Evolutionary conservation across 2,113 vertebrate genomes (phyloP).

Genomic region (Raja brachyura): DNA sequence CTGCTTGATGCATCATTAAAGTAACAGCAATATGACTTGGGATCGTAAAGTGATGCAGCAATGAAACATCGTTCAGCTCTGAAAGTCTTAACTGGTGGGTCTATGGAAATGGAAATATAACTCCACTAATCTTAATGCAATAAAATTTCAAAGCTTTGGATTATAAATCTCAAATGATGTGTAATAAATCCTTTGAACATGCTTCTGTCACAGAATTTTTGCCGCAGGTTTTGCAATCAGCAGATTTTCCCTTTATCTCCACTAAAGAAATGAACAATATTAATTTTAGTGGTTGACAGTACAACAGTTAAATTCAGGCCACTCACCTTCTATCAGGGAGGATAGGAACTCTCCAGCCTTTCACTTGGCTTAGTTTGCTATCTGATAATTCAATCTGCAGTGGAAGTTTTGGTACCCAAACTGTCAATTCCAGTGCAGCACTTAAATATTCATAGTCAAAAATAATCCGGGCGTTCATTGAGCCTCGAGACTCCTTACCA

Average conservation of each 20-base stretch:
- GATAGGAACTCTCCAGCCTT: slow-evolving; percentile 94
- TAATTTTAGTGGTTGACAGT: not conserved
- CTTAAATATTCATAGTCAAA: slow-evolving; percentile 91
- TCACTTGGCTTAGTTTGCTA: slow-evolving; percentile 82
- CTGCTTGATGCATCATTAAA: not conserved
- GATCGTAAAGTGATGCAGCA: not conserved
- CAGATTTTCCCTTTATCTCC: not conserved
- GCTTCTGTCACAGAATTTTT: not conserved
- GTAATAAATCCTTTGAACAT: not conserved
- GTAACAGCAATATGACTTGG: not conserved
- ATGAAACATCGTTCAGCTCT: not conserved
- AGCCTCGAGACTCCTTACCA: slow-evolving; percentile 85
- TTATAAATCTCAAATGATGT: not conserved
- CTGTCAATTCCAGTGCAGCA: slow-evolving; percentile 85
- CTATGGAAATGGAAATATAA: too few species aligned
- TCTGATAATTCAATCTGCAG: slow-evolving; percentile 86
- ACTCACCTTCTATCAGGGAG: slow-evolving; percentile 79
- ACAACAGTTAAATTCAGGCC: not conserved
- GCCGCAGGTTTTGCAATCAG: not conserved
- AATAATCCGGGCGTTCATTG: slow-evolving; percentile 87
- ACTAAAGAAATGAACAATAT: not conserved
- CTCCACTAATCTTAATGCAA: not conserved
- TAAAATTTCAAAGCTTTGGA: not conserved
- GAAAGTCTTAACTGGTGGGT: not conserved
- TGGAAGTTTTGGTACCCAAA: slow-evolving; percentile 94